A percentile compares a stretch with the other conserved stretches of the same genome.
Evolutionary conservation across 2,888 invertebrate genomes (phyloP).

Genomic region (Brachypterus glaber): DNA sequence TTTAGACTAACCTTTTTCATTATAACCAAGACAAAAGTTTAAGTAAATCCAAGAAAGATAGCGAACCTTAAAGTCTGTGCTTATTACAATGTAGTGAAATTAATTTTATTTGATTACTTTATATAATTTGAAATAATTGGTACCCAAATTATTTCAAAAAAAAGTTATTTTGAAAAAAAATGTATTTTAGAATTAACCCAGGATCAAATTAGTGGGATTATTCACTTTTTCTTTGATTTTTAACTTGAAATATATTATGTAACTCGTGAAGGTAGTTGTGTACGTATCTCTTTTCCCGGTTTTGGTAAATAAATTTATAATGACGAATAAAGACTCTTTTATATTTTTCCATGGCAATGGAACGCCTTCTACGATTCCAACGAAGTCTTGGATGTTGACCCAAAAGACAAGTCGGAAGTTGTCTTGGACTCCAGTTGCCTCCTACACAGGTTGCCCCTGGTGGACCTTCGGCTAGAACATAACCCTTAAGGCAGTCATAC

Average conservation of each 20-base stretch:
- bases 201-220: too few relatives aligned
- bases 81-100: too few relatives aligned
- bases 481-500: constrained; percentile 92
- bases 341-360: constrained; percentile 40
- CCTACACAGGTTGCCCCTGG: constrained; percentile 93
- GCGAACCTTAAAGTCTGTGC: too few relatives aligned
- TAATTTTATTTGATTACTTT: too few relatives aligned
- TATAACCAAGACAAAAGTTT: too few relatives aligned
- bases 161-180: too few relatives aligned
- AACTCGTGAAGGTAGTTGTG: constrained; percentile 37
- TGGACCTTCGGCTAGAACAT: constrained; percentile 75
- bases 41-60: too few relatives aligned
- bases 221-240: neutral
- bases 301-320: constrained; percentile 25
- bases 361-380: constrained; percentile 64
- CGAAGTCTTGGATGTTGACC: constrained; percentile 81
- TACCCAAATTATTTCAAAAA: too few relatives aligned
- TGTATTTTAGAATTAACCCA: too few relatives aligned
- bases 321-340: constrained; percentile 32
- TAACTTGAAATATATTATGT: neutral
- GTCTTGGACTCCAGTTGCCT: constrained; percentile 85
- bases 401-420: constrained; percentile 72
- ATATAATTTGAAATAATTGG: too few relatives aligned
- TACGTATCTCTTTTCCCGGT: constrained; percentile 23
- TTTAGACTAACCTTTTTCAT: too few relatives aligned